Base-by-base conservation (phyloP, 2,797 vertebrate genomes). In the Mormyrops attenuatus region DNA sequence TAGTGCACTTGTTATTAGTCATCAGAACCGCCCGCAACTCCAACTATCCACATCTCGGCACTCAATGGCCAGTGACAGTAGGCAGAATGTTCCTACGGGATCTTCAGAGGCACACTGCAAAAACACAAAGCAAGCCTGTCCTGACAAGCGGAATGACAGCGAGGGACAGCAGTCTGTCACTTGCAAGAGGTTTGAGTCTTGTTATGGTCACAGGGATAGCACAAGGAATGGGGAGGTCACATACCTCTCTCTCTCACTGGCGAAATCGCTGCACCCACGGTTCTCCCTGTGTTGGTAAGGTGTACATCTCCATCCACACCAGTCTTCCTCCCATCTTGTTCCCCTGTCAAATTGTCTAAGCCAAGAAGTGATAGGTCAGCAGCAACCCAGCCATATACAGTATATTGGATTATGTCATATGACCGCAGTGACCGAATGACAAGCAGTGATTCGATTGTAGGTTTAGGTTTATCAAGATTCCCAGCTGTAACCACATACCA, bases 301-400 rank as follows among this genome's bases (percentile, higher is more conserved):
- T 22, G n/a, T 52, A 73, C 88, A 3, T 86, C 88, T 22, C 11
- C 55, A n/a, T 30, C 84, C 2, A 26, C 66, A 44, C 15, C 52
- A 22, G 15, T 38, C 20, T n/a, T 89, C 55, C 80, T 93, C 84
- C 92, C 91, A 90, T 92, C 94, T 92, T 90, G 91, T 92, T 66
- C 91, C 89, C 66, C 91, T 92, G 91, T 91, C 30, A 88, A 92
- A 88, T 84, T 87, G 94, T 93, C 95, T 96, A 92, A 90, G 94
- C 93, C 89, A 91, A 44, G 89, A 69, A 49, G 60, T 6, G 9
- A 87, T 1, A 13, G 4, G 88, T 85, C 34, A 66, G 34, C 22
- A 20, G n/a, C 41, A 11, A 47, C 6, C 50, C 88, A 92, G 77
- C 30, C 15, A 80, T 26, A 84, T 41, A n/a, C 55, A 63, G 55